phyloP scores from a whole-genome alignment of 2,113 vertebrate genomes.

The Puntigrus tetrazona region DNA sequence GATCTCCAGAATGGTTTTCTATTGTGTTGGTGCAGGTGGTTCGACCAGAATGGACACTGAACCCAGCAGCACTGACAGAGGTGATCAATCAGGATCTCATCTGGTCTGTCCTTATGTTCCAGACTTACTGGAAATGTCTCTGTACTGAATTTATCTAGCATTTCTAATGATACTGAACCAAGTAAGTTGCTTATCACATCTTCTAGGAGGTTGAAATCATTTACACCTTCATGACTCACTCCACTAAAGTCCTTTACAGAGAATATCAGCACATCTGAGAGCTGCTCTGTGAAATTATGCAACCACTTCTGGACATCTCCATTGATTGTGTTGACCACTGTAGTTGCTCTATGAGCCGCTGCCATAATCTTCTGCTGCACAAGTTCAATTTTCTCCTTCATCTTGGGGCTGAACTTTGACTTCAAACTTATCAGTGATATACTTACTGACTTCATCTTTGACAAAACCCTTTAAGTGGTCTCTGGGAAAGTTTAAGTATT shows the following conservation, averaged over 20 bases:
- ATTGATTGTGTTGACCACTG: accelerated
- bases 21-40: not conserved
- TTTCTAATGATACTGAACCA: not conserved
- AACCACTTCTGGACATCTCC: slow-evolving; percentile 45
- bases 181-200: not conserved
- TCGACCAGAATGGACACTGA: not conserved
- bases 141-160: not conserved
- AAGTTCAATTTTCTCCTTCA: not conserved
- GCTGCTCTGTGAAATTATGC: not conserved
- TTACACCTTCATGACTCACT: not conserved
- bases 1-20: slow-evolving; percentile 10
- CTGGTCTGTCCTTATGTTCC: slow-evolving; percentile 39
- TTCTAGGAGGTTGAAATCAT: not conserved
- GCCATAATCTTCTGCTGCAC: not conserved
- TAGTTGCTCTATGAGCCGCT: slow-evolving; percentile 61
- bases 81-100: slow-evolving; percentile 10
- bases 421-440: slow-evolving; percentile 55
- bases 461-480: slow-evolving; percentile 40
- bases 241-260: not conserved
- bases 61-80: slow-evolving; percentile 11
- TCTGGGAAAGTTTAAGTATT: slow-evolving; percentile 55
- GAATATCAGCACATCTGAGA: slow-evolving; percentile 27
- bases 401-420: not conserved
- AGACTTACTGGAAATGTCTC: not conserved
- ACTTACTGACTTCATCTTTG: not conserved